Conservation (phyloP, 2,888 invertebrate species). For the Microctonus brassicae region DNA sequence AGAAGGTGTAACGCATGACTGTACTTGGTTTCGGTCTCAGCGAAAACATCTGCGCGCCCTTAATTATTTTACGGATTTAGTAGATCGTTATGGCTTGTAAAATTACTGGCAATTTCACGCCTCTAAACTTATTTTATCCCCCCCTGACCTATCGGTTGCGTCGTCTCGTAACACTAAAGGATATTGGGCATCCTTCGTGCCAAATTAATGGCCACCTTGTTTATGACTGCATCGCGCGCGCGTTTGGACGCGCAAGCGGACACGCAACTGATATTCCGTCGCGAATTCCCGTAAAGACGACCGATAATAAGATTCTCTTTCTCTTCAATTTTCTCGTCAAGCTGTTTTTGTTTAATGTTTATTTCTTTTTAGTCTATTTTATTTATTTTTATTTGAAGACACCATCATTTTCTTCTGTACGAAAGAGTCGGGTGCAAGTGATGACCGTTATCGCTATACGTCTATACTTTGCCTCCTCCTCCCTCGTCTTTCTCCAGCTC, state of each 20-base stretch:
- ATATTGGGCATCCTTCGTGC: conserved; percentile 66
- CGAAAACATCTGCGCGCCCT: conserved; percentile 66
- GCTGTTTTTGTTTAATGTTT: background rate
- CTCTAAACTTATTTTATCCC: conserved; percentile 67
- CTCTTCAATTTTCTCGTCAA: background rate
- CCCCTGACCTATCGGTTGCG: conserved; percentile 55
- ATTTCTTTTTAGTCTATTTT: conserved; percentile 22
- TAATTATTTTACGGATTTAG: conserved; percentile 70
- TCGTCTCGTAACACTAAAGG: conserved; percentile 51
- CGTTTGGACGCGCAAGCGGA: conserved; percentile 53
- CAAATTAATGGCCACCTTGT: conserved; percentile 68
- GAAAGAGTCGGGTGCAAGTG: background rate
- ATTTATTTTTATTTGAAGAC: conserved; percentile 29
- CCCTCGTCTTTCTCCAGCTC: conserved; percentile 22
- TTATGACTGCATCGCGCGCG: conserved; percentile 62
- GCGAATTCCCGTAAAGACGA: conserved; percentile 61
- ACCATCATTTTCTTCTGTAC: conserved; percentile 31
- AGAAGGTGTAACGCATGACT: background rate
- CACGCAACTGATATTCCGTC: conserved; percentile 64
- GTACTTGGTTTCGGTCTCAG: conserved; percentile 8
- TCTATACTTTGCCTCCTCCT: conserved; percentile 17
- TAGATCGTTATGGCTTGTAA: conserved; percentile 70
- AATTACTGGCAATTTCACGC: conserved; percentile 70
- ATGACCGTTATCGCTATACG: conserved; percentile 10
- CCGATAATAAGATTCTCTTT: conserved; percentile 48